Evolutionary conservation across 1,140 invertebrate genomes (phyloP), one percentile per base, ranked within the genome.

Genomic region (Ceratina japonica): DNA sequence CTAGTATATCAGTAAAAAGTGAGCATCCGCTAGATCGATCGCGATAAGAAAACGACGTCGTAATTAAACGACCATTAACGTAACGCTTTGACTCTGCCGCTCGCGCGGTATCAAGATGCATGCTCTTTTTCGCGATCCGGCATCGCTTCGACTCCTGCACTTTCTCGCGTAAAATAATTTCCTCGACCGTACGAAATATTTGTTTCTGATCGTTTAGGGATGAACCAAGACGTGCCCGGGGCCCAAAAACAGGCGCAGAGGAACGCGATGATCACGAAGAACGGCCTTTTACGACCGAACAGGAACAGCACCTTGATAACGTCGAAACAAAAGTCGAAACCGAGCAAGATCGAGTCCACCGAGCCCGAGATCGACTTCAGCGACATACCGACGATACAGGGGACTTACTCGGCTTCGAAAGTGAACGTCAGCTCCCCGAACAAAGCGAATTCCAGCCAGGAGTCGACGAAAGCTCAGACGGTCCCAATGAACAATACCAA

Each of bases 1-100:
- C 94, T 66, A 94, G 94, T 83, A 93, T 96, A 75, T 90, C 92
- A 22, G 93, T 95, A 64, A 95, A 94, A 93, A 93, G 95, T 94
- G 92, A 94, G 80, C 51, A 72, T 22, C 54, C 52, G 64, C 27
- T 76, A 59, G 64, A 54, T 15, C 56, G 13, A 31, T 63, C 12
- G 20, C 3, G 72, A 64, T n/a, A 20, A 64, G 51, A 37, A 24
- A 52, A 31, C 63, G 15, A 7, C 5, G 22, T 49, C 70, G 24
- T 13, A n/a, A 75, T 56, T 75, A 37, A 24, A 15, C 4, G 0
- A 24, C 3, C 0, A 54, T 31, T 15, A 54, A 64, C 3, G 63
- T 20, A 31, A 51, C n/a, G n/a, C 37, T 44, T 44, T 44, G 37
- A 44, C 37, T 44, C 10, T 44, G 37, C 37, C 37, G 37, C 37